Base-by-base conservation (phyloP, 1,140 invertebrate species). In the Zaprionus nigranus region DNA sequence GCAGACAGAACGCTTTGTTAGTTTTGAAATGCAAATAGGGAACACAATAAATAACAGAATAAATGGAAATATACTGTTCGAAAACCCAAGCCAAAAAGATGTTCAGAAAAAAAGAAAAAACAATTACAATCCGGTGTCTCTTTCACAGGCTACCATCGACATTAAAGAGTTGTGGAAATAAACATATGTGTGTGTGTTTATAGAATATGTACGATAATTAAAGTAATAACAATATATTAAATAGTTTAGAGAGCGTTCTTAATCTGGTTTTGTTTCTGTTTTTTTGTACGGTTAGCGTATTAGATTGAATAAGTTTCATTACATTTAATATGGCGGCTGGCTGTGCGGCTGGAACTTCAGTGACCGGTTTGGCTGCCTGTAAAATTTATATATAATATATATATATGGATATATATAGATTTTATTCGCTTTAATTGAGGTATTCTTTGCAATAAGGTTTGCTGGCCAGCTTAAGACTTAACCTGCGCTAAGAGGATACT, bases 291-390 rank as follows among this genome's bases (percentile, higher is more conserved):
- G 64, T 79, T 88, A 88, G 75, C 60, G 63, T 81, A 78, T 88
- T 75, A 88, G 73, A 81, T 79, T 90, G 75, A 88, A 90, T 79
- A 81, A 81, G 81, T 88, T 88, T 91, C 70, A 91, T 91, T 92
- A 92, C 92, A 92, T 92, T 92, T 92, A 92, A 85, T 79, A 92
- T 92, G 80, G 91, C 91, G 86, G 91, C 88, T 91, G 92, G 92
- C 88, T 92, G 92, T 83, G 92, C 93, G 82, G 91, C 93, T 92
- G 91, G 94, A 95, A 95, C 94, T 94, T 95, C 95, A 83, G 93
- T 94, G 93, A 94, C 94, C 93, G 94, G 94, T 93, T 95, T 95
- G 93, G 93, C 94, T 93, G 94, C 94, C 95, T 95, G 95, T 92
- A 95, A 95, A 94, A 95, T 92, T 87, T 83, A 76, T 82, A 84